phyloP scores from a whole-genome alignment of 2,113 vertebrate genomes.

The Lampris megalopsis region DNA sequence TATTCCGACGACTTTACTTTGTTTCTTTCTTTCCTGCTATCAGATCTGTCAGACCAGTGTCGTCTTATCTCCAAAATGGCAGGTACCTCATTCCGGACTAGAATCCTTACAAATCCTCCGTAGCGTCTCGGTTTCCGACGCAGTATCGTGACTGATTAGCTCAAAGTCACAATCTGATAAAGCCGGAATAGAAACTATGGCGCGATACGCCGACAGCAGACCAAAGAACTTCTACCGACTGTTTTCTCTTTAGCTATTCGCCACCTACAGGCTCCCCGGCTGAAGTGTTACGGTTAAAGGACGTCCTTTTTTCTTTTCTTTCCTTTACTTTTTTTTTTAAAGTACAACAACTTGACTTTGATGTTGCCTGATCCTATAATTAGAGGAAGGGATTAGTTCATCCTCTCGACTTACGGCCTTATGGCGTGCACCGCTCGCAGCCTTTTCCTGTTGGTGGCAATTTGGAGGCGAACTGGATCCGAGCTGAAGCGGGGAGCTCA shows the following conservation, averaged over 20 bases:
- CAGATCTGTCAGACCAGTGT: no score
- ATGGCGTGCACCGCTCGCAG: background rate
- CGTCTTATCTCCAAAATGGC: no score
- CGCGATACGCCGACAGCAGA: background rate
- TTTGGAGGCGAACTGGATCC: slow-evolving; percentile 64
- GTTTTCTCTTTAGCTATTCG: background rate
- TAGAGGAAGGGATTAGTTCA: slow-evolving; percentile 61
- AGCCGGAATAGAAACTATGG: background rate
- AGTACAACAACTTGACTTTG: slow-evolving; percentile 54
- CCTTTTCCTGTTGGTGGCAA: slow-evolving; percentile 57
- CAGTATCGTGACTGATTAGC: no score
- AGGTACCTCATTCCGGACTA: no score
- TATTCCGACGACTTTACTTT: no score
- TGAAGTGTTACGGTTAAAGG: slow-evolving; percentile 39
- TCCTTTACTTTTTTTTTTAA: background rate
- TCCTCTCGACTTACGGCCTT: slow-evolving; percentile 24
- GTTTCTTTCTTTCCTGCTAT: no score
- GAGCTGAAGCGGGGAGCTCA: slow-evolving; percentile 49
- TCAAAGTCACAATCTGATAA: no score
- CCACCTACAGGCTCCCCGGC: background rate
- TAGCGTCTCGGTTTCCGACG: no score
- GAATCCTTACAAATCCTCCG: no score
- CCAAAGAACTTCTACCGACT: background rate
- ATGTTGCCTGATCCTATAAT: slow-evolving; percentile 72
- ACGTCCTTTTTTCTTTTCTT: slow-evolving; percentile 18